These are phyloP conservation scores for Drosophila asahinai DNA, from an alignment of 1,140 invertebrate genomes.

Conservation along the genomic window DNA sequence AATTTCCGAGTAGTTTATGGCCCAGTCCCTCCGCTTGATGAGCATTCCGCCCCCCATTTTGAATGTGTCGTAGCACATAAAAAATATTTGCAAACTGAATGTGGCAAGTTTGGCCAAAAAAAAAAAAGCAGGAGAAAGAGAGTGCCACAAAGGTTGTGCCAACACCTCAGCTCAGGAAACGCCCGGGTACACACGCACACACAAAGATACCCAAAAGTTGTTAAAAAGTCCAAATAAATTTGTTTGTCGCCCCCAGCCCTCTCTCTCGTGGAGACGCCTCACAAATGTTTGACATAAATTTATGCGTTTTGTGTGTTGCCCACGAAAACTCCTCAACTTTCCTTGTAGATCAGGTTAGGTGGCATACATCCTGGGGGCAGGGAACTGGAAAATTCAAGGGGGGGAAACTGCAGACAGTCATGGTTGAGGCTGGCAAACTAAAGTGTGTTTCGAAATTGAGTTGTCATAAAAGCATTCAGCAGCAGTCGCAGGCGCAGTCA, in stretches of 20 bases:
- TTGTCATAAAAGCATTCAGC: conserved; percentile 75
- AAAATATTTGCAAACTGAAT: conserved; percentile 41
- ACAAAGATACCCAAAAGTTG: conserved; percentile 59
- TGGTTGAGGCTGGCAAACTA: conserved; percentile 68
- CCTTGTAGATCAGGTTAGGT: conserved; percentile 68
- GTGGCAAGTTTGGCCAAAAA: conserved; percentile 15
- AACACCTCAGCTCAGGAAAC: conserved; percentile 46
- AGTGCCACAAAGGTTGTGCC: conserved; percentile 35
- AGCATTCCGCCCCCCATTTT: conserved; percentile 5
- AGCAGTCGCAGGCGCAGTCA: conserved; percentile 18
- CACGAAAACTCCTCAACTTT: conserved; percentile 55
- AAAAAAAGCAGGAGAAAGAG: neutral
- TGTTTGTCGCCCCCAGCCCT: conserved; percentile 56
- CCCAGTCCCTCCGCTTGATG: conserved; percentile 15
- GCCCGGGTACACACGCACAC: conserved; percentile 14
- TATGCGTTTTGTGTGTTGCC: conserved; percentile 76
- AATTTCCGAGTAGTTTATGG: conserved; percentile 42
- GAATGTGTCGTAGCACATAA: conserved; percentile 41
- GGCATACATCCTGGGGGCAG: conserved; percentile 2
- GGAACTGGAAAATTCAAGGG: neutral
- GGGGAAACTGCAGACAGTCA: conserved; percentile 10
- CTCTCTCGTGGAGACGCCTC: conserved; percentile 41
- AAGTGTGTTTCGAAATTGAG: conserved; percentile 79
- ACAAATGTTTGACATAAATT: conserved; percentile 81
- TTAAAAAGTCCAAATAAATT: conserved; percentile 83